Conservation (phyloP, 2,888 invertebrate genomes). For the Neoitamus cyanurus region DNA sequence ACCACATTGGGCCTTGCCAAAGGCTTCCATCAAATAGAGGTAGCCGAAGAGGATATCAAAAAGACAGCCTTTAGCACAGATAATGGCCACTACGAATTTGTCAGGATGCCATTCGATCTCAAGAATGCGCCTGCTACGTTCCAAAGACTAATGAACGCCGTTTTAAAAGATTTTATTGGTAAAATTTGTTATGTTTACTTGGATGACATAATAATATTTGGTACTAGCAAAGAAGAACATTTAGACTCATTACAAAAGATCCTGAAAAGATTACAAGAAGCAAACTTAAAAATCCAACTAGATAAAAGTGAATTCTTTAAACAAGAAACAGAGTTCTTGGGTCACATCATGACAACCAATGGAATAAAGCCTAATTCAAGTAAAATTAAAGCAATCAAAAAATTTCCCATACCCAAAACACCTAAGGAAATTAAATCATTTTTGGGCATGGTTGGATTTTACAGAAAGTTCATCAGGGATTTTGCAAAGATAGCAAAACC, state of each 20-base stretch:
- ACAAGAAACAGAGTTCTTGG: conserved; percentile 27
- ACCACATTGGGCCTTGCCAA: conserved; percentile 55
- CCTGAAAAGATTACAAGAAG: not conserved
- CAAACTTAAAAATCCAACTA: conserved; percentile 21
- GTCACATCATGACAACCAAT: conserved; percentile 56
- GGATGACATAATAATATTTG: conserved; percentile 59
- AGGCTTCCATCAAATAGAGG: conserved; percentile 56
- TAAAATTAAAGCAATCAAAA: conserved; percentile 55
- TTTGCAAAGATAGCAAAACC: conserved; percentile 32
- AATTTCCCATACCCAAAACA: conserved; percentile 50
- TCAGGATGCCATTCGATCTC: conserved; percentile 47
- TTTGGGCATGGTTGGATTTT: conserved; percentile 55
- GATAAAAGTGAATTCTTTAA: conserved; percentile 14
- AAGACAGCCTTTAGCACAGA: conserved; percentile 48
- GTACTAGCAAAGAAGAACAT: conserved; percentile 53
- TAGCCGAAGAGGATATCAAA: conserved; percentile 37
- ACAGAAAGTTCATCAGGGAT: conserved; percentile 50
- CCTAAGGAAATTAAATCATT: conserved; percentile 55
- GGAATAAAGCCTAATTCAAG: conserved; percentile 56
- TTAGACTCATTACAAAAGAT: conserved; percentile 41
- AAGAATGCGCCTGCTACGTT: conserved; percentile 45
- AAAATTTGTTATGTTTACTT: conserved; percentile 57
- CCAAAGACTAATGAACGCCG: conserved; percentile 49
- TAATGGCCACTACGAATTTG: conserved; percentile 46
- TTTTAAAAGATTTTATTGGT: conserved; percentile 52